phyloP scores from a whole-genome alignment of 2,797 vertebrate species.

The Sebastes vulpes region DNA sequence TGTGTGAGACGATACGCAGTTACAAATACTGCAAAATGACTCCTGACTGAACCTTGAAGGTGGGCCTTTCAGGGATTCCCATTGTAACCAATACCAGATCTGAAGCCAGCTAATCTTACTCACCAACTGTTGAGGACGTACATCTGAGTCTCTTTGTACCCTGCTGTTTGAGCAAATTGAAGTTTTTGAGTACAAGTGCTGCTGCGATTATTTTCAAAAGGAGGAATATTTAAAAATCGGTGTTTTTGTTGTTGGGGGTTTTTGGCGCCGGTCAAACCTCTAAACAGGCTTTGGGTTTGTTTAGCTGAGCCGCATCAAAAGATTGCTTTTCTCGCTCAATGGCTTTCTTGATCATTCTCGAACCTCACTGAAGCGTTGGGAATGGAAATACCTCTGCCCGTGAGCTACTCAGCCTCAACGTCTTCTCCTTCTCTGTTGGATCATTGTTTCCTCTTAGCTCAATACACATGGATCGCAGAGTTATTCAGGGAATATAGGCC shows the following conservation, averaged over 20 bases:
- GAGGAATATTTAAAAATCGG: not conserved
- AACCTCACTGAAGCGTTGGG: slow-evolving; percentile 11
- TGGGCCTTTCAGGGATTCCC: slow-evolving; percentile 40
- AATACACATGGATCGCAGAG: slow-evolving; percentile 53
- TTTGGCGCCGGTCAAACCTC: not conserved
- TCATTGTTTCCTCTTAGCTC: slow-evolving; percentile 63
- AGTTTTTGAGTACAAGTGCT: not conserved
- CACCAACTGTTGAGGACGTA: not conserved
- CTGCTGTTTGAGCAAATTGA: slow-evolving; percentile 40
- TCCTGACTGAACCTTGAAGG: slow-evolving; percentile 46
- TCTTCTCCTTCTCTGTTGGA: slow-evolving; percentile 38
- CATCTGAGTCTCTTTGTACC: slow-evolving; percentile 12
- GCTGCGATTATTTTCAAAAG: not conserved
- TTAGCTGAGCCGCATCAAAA: not conserved
- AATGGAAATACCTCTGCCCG: slow-evolving; percentile 26
- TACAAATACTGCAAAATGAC: slow-evolving; percentile 37
- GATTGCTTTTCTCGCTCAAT: not conserved
- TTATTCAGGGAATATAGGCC: slow-evolving; percentile 77
- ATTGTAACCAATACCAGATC: slow-evolving; percentile 55
- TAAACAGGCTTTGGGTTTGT: not conserved
- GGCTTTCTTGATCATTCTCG: not conserved
- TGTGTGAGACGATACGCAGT: slow-evolving; percentile 16
- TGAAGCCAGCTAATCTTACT: slow-evolving; percentile 40
- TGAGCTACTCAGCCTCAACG: not conserved
- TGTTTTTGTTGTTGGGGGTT: not conserved